Conservation (phyloP, 2,113 vertebrate genomes). For the Mustelus asterias region DNA sequence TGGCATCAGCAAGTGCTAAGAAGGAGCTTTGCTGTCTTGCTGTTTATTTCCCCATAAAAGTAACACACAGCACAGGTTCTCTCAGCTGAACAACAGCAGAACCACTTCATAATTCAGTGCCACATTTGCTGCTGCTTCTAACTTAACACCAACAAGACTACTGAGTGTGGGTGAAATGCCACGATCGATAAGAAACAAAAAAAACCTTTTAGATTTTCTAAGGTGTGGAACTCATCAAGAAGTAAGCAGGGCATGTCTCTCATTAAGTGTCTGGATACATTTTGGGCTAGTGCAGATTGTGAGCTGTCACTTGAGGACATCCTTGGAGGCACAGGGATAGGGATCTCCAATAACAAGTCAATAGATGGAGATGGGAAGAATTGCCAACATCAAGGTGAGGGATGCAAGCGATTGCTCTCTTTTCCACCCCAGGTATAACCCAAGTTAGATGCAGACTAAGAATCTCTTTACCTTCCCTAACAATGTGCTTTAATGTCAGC, state of each 20-base stretch:
- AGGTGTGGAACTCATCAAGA: background rate
- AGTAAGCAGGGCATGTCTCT: background rate
- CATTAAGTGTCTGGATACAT: background rate
- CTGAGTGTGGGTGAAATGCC: background rate
- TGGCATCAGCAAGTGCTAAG: background rate
- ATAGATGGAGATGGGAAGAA: background rate
- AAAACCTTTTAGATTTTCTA: background rate
- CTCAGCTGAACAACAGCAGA: background rate
- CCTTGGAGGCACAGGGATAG: background rate
- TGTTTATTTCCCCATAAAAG: background rate
- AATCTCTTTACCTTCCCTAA: background rate
- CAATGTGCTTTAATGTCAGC: background rate
- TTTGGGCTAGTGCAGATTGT: background rate
- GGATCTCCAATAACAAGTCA: background rate
- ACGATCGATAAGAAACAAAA: background rate
- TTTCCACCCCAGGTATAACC: background rate
- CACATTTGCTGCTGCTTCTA: background rate
- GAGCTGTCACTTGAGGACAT: background rate
- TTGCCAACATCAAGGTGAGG: background rate
- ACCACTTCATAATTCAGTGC: slow-evolving; percentile 24
- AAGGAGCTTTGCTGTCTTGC: background rate
- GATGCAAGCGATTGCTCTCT: background rate
- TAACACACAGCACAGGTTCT: background rate
- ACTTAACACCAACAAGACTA: background rate
- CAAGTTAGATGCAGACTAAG: background rate